Base-by-base conservation (phyloP, 2,888 invertebrate genomes). In the Lymantria monacha region DNA sequence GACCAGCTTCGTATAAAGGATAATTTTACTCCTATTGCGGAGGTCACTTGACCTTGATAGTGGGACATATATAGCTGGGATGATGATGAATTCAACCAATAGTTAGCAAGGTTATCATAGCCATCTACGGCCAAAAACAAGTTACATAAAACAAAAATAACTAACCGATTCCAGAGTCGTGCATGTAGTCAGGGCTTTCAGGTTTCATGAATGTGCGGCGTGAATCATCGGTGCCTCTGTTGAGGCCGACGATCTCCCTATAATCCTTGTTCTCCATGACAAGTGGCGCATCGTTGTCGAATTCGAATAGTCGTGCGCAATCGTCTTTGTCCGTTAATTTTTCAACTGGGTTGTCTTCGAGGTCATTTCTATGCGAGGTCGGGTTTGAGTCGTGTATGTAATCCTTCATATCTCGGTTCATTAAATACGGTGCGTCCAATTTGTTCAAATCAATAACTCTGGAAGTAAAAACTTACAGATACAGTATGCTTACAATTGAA, bases 251-350 rank as follows among this genome's bases (percentile, higher is more conserved):
- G 56, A 91, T 87, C 71, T 89, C 88, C 48, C 88, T 76, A 49
- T 87, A 91, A 55, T 91, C 91, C 68, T 87, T 88, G 49, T 88
- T 88, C 63, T 90, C 91, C 81, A 87, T 81, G 41, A 93, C 92
- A 30, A 90, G 79, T 0, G 91, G 91, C 3, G 91, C 90, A 65
- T 92, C 91, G 69, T 93, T 93, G 64, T 93, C 93, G 70, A 93
- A 93, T 72, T 93, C 93, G 71, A 93, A 92, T 38, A 92, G 77
- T 44, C 89, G 77, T 43, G 91, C 84, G 74, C 91, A 92, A 59
- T 91, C 91, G 42, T 89, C 91, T 62, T 87, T 86, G 69, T 80
- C 81, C 1, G 86, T 82, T 22, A 91, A 72, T 52, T 91, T 86
- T 65, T 91, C 90, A 47, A 90, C 89, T 12, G 87, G 79, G 62